Percentiles rank a stretch among this genome's conserved stretches.
Conservation (phyloP, 2,797 vertebrate species). For the Mico argentatus region DNA sequence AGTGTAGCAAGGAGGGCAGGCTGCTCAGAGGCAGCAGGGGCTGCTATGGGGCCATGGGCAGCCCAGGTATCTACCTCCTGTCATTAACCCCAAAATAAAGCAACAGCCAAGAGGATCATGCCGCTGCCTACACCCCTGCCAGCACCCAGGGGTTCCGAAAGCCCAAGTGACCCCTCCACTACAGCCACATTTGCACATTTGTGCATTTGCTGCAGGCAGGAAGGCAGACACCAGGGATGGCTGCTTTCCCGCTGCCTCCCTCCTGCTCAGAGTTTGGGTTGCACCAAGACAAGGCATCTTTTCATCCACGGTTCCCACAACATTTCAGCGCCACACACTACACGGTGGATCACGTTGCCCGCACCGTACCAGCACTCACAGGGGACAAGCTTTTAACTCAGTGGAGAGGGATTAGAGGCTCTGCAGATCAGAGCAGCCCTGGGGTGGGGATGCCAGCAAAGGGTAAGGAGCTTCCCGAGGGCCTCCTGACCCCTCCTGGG, state of each 20-base stretch:
- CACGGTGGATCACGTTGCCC: slow-evolving; percentile 63
- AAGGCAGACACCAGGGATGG: too few relatives aligned
- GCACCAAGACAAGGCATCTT: slow-evolving; percentile 63
- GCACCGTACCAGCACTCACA: slow-evolving; percentile 49
- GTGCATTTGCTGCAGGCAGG: not conserved
- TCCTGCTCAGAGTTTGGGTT: slow-evolving; percentile 6
- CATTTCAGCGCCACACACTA: not conserved
- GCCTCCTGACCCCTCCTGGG: too few relatives aligned
- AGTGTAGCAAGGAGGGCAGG: not conserved
- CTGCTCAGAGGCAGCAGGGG: not conserved
- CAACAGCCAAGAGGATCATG: not conserved
- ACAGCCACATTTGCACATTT: not conserved
- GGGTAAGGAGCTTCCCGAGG: not conserved
- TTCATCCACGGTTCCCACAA: slow-evolving; percentile 55
- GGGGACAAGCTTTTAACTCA: slow-evolving; percentile 69
- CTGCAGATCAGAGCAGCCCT: slow-evolving; percentile 41
- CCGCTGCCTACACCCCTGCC: not conserved
- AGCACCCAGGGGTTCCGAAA: not conserved
- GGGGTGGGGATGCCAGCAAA: not conserved
- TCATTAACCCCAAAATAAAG: not conserved
- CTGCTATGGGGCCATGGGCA: not conserved
- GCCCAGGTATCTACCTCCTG: not conserved
- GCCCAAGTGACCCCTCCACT: not conserved
- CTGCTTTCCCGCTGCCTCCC: not conserved
- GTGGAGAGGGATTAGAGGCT: slow-evolving; percentile 63